phyloP scores from a whole-genome alignment of 2,797 vertebrate genomes.

The Graptemys geographica region DNA sequence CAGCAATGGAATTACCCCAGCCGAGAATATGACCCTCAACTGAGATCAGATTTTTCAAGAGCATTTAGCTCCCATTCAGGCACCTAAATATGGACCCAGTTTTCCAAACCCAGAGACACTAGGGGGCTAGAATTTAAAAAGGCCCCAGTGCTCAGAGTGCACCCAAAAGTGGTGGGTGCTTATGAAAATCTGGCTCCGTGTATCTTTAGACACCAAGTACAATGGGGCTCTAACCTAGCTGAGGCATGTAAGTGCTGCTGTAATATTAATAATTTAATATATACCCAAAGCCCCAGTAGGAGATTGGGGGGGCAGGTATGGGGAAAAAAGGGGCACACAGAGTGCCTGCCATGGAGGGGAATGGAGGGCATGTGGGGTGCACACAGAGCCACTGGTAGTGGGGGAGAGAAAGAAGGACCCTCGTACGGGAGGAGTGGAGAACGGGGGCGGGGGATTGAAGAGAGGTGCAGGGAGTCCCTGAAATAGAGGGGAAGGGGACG shows the following conservation, averaged over 20 bases:
- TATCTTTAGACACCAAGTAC: not conserved
- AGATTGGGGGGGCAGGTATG: not conserved
- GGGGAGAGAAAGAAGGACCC: not conserved
- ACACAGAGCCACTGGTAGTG: not conserved
- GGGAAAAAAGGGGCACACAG: not conserved
- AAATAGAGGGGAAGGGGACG: not conserved
- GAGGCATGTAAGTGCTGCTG: not conserved
- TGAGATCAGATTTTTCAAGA: fast-evolving
- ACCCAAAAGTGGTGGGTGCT: not conserved
- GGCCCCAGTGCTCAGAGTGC: not conserved
- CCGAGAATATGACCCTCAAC: fast-evolving
- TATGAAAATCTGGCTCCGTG: not conserved
- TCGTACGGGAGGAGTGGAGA: not conserved
- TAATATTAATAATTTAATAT: not conserved
- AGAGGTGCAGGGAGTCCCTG: not conserved
- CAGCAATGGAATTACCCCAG: not conserved
- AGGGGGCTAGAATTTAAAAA: not conserved
- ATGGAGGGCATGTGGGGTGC: not conserved
- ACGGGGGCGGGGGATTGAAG: not conserved
- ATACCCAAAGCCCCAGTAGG: not conserved
- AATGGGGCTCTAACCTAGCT: not conserved
- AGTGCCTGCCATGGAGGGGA: not conserved
- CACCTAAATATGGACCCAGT: not conserved
- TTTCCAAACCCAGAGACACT: not conserved
- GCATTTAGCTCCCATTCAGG: not conserved